Base-by-base conservation (phyloP, 1,140 invertebrate species). In the Dreissena rostriformis region DNA sequence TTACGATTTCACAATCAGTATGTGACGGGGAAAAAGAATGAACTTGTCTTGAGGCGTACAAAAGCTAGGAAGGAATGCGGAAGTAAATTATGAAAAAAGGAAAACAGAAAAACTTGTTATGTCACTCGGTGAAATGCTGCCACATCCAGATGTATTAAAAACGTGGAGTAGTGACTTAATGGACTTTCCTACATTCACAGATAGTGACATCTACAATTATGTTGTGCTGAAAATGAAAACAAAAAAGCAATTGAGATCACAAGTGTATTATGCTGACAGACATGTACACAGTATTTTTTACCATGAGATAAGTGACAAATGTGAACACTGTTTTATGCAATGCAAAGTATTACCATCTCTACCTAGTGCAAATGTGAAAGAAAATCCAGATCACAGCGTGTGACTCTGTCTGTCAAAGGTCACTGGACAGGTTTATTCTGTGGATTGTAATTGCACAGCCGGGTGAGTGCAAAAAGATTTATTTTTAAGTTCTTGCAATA, bases 161-260 rank as follows among this genome's bases (percentile, higher is more conserved):
- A 26, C 15, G n/a, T 82, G 80, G 76, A 53, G 22, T 29, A 26
- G 39, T 19, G 57, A 86, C 57, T 63, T 78, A 53, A 15, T 11
- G 19, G 10, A 53, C 22, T 52, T 82, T 29, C 84, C 84, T 2
- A 51, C 76, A 24, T 76, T 86, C 75, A 65, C 49, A 52, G 63
- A 83, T 7, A 73, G 63, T 26, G 80, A 79, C 11, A 72, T 86
- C 74, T 86, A 82, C 29, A 83, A 79, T 68, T 86, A 77, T 71
- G 24, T 86, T 29, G 79, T 86, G 11, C 24, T 86, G 24, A 86
- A 53, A 28, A 78, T 57, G 61, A 77, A 82, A 0, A 68, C 72
- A 39, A 86, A 71, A 53, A 68, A 39, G 49, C 73, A 75, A 24
- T 39, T 86, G 26, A 57, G 39, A 49, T 57, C 78, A 0, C 81